phyloP scores from a whole-genome alignment of 2,888 invertebrate genomes.

The Netelia fuscicornis region DNA sequence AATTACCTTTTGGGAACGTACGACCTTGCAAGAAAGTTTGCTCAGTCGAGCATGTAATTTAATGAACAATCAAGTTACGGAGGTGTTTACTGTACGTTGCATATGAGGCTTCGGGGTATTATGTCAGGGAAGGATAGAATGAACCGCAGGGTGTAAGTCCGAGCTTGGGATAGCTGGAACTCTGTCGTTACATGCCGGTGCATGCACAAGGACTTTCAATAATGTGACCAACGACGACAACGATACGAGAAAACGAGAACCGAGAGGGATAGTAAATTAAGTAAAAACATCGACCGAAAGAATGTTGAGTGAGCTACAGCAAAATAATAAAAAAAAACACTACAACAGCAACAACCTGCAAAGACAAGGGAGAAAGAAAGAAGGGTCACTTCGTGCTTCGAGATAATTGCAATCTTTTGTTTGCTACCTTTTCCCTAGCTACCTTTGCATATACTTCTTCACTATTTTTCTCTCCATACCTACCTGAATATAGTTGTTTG shows the following conservation, averaged over 20 bases:
- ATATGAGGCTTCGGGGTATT: background rate
- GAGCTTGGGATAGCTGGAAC: slow-evolving; percentile 28
- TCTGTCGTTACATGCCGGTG: slow-evolving; percentile 14
- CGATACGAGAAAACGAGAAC: slow-evolving; percentile 4
- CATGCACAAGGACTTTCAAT: slow-evolving; percentile 32
- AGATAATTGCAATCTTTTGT: slow-evolving; percentile 45
- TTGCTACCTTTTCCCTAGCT: background rate
- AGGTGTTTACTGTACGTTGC: background rate
- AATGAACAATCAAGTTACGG: background rate
- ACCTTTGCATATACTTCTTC: slow-evolving; percentile 13
- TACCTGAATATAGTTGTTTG: slow-evolving; percentile 8
- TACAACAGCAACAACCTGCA: no score
- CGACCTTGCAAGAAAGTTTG: background rate
- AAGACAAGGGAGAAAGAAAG: background rate
- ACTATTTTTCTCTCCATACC: slow-evolving; percentile 16
- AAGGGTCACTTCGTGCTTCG: slow-evolving; percentile 26
- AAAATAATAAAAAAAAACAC: background rate
- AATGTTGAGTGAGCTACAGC: background rate
- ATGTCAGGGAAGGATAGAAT: slow-evolving; percentile 14
- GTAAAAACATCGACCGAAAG: slow-evolving; percentile 5
- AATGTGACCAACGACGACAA: slow-evolving; percentile 26
- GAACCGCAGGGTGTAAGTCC: slow-evolving; percentile 4
- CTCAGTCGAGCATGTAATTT: no score
- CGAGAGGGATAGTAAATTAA: slow-evolving; percentile 4
- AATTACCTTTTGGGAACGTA: background rate